Percentiles rank a stretch among this genome's conserved stretches.
phyloP scores from a whole-genome alignment of 2,797 vertebrate genomes.

The Trematomus bernacchii region DNA sequence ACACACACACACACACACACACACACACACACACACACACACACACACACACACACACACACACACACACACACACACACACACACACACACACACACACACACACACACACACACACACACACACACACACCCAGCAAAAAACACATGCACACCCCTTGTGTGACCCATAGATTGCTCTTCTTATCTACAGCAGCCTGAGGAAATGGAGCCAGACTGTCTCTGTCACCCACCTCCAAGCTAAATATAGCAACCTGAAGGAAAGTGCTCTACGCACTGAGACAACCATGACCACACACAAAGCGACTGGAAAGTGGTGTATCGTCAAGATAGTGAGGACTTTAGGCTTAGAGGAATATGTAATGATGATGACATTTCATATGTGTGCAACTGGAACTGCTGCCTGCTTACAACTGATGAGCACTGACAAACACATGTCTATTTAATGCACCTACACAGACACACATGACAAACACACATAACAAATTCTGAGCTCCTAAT shows the following conservation, averaged over 20 bases:
- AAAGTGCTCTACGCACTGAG: conserved; percentile 58
- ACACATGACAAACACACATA: conserved; percentile 25
- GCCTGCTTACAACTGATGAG: conserved; percentile 60
- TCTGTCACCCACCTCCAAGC: conserved; percentile 66
- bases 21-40: conserved; percentile 10
- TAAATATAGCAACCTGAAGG: conserved; percentile 71
- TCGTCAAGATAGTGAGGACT: conserved; percentile 40
- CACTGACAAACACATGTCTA: conserved; percentile 47
- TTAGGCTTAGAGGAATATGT: conserved; percentile 47
- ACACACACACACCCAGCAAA: conserved; percentile 5
- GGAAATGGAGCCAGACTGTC: conserved; percentile 78
- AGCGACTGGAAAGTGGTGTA: conserved; percentile 41
- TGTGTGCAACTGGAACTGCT: conserved; percentile 58
- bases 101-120: too few species aligned
- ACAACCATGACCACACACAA: conserved; percentile 68
- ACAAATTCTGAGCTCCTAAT: conserved; percentile 35
- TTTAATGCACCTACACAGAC: conserved; percentile 8
- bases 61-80: conserved; percentile 13
- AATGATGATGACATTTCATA: conserved; percentile 57
- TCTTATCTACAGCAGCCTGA: conserved; percentile 70
- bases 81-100: too few species aligned
- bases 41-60: conserved; percentile 10
- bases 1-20: conserved; percentile 11
- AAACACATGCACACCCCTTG: conserved; percentile 41
- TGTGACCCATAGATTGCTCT: conserved; percentile 62